phyloP scores from a whole-genome alignment of 2,888 invertebrate species.

The Oligia latruncula region DNA sequence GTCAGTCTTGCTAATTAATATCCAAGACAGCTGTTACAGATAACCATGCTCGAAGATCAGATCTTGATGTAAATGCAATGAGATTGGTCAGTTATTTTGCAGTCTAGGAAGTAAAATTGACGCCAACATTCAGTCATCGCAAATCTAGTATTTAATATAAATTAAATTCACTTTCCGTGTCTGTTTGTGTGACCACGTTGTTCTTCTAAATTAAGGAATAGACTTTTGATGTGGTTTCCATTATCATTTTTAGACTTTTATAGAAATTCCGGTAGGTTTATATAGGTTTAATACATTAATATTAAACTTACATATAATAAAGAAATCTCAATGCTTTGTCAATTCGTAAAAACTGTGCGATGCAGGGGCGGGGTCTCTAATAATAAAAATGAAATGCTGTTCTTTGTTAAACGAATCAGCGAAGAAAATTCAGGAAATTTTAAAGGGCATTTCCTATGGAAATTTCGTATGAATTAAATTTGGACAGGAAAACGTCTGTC shows the following conservation, averaged over 20 bases:
- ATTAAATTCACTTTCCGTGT: not conserved
- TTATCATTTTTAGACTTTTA: not conserved
- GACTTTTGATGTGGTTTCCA: not conserved
- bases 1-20: not conserved
- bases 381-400: not conserved
- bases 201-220: not conserved
- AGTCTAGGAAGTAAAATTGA: constrained; percentile 5
- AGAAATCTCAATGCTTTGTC: not conserved
- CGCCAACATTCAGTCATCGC: constrained; percentile 7
- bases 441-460: not conserved
- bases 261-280: not conserved
- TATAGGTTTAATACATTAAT: not conserved
- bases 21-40: not conserved
- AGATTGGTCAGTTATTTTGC: not conserved
- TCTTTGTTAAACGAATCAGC: not conserved
- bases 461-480: not conserved
- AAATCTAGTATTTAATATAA: constrained; percentile 9
- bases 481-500: not conserved
- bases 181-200: not conserved
- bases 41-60: not conserved
- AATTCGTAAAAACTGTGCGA: not conserved
- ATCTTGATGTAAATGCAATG: not conserved
- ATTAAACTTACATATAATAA: not conserved
- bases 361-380: not conserved
- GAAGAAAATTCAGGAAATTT: not conserved